Evolutionary conservation across 2,888 invertebrate species (phyloP).

Genomic region (Macrophya alboannulata): DNA sequence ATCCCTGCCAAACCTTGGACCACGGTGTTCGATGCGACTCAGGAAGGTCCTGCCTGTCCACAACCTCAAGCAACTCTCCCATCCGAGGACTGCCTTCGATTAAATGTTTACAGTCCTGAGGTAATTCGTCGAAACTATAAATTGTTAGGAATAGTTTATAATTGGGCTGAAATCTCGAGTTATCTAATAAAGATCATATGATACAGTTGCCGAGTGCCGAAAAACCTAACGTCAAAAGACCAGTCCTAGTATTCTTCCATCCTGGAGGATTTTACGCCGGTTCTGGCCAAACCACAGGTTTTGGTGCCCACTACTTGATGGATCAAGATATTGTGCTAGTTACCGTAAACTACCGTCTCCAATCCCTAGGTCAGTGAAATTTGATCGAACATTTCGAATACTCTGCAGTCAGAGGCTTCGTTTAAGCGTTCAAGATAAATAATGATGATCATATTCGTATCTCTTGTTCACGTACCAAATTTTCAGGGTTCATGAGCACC

Average conservation of each 20-base stretch:
- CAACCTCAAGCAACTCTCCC: constrained; percentile 75
- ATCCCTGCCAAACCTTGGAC: constrained; percentile 81
- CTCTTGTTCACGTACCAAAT: background rate
- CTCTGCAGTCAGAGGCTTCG: background rate
- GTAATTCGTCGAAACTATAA: constrained; percentile 65
- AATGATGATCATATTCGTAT: background rate
- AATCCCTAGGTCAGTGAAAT: constrained; percentile 71
- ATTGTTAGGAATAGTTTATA: background rate
- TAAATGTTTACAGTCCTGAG: constrained; percentile 84
- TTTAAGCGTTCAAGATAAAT: background rate
- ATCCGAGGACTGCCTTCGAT: constrained; percentile 85
- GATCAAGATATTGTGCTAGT: constrained; percentile 75
- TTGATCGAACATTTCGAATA: background rate
- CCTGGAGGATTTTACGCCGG: constrained; percentile 85
- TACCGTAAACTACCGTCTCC: constrained; percentile 74
- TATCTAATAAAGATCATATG: background rate
- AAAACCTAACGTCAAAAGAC: constrained; percentile 70
- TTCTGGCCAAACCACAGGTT: constrained; percentile 82
- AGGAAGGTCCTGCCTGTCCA: constrained; percentile 84
- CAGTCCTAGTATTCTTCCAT: constrained; percentile 87
- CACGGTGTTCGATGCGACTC: constrained; percentile 82
- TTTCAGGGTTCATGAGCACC: constrained; percentile 84
- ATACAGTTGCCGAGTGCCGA: background rate
- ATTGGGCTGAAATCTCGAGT: background rate
- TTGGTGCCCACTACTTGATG: constrained; percentile 72